These are phyloP conservation scores for Dicaeum eximium DNA, from an alignment of 2,113 vertebrate genomes.

Conservation along the genomic window DNA sequence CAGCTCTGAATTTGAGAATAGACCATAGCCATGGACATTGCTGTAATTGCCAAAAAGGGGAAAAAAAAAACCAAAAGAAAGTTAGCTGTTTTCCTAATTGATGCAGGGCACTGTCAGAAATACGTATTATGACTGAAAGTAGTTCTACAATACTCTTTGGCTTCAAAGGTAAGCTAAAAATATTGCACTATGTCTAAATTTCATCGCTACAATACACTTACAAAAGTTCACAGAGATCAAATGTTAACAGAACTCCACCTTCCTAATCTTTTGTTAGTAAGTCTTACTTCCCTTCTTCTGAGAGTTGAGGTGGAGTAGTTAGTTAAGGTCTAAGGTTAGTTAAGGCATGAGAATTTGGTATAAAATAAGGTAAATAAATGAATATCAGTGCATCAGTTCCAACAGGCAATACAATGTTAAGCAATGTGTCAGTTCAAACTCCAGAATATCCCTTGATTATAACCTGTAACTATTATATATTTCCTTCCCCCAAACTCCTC, in stretches of 20 bases:
- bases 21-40: neutral
- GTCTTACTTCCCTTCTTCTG: neutral
- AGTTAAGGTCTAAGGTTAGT: neutral
- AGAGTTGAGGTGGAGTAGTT: neutral
- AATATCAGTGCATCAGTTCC: neutral
- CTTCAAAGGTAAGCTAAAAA: neutral
- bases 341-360: neutral
- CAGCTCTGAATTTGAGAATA: conserved; percentile 5
- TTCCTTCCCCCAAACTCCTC: neutral
- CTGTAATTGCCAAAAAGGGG: neutral
- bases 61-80: neutral
- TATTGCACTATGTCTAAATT: neutral
- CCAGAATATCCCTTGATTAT: neutral
- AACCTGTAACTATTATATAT: neutral
- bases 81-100: neutral
- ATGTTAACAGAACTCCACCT: neutral
- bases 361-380: neutral
- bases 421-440: neutral
- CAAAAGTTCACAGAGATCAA: neutral
- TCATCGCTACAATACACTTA: neutral
- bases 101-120: neutral
- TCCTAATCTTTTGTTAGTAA: neutral
- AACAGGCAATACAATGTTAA: neutral
- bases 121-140: neutral
- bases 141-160: neutral